Base-by-base conservation (phyloP, 2,113 vertebrate genomes). In the Apodemus speciosus region DNA sequence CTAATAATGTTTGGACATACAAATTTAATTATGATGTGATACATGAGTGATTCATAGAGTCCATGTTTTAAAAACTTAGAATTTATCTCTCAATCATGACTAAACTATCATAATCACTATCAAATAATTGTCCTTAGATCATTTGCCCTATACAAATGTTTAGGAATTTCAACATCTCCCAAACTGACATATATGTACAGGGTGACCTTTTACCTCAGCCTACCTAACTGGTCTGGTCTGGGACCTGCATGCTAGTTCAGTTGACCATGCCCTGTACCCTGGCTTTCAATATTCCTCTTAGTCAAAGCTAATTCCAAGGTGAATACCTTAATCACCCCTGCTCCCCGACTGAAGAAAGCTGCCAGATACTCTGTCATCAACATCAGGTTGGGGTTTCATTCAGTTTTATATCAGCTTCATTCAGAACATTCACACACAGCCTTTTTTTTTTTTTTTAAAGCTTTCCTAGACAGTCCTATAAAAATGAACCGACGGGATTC, bases 1-100 rank as follows among this genome's bases (percentile, higher is more conserved):
- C 16, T 79, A 92, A 86, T 73, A 86, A 89, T 71, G 16, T 53
- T 2, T 91, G 38, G 92, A 87, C 23, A 91, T 27, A 76, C 86
- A 86, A 88, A 38, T 43, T 20, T 51, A 27, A 79, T 90, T 46
- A 76, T 60, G 79, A 92, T 72, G 87, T 73, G 56, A 92, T 89
- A 95, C 90, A 91, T 64, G 25, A 10, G 21, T 94, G 62, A 79
- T 66, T 9, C 87, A 16, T 40, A 76, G 32, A 35, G 14, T 13
- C 35, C 83, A 75, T 21, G 64, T 77, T 4, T 27, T 38, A 71
- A 90, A 88, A 73, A 72, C 16, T 56, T 1, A 23, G 10, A 64
- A 84, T 79, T 77, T 92, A 91, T 89, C 92, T 91, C 38, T 86
- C 86, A 56, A 92, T 87, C 81, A 93, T 88, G 86, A 84, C 40